These are phyloP conservation scores for Petroica traversi DNA, from an alignment of 2,113 vertebrate species.

Conservation along the genomic window DNA sequence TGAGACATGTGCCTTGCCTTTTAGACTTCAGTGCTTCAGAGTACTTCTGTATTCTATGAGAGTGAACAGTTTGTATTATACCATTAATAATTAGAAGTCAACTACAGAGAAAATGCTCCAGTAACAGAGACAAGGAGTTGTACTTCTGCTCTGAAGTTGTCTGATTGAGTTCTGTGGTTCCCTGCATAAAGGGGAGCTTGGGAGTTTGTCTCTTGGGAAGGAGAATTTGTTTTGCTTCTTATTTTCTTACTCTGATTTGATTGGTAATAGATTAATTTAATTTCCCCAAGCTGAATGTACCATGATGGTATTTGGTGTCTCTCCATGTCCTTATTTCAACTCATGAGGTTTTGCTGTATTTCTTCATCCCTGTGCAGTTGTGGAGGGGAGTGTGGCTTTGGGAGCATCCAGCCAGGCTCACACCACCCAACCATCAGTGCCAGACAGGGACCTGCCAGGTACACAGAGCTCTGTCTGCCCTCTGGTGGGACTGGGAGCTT, in stretches of 20 bases:
- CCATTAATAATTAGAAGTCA: neutral
- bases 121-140: neutral
- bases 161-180: fast-evolving
- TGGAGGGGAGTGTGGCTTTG: neutral
- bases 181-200: neutral
- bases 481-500: neutral
- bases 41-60: neutral
- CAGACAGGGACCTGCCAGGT: neutral
- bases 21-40: neutral
- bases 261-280: neutral
- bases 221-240: neutral
- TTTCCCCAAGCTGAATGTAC: neutral
- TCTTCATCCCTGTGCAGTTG: neutral
- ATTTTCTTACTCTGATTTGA: neutral
- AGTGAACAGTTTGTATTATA: neutral
- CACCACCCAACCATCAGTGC: neutral
- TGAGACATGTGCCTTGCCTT: neutral
- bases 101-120: neutral
- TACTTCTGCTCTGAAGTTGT: neutral
- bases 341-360: neutral
- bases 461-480: neutral
- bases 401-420: neutral
- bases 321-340: neutral
- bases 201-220: neutral
- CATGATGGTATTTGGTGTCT: fast-evolving